These are phyloP conservation scores for Tenthredo livida DNA, from an alignment of 2,888 invertebrate genomes.

Conservation along the genomic window DNA sequence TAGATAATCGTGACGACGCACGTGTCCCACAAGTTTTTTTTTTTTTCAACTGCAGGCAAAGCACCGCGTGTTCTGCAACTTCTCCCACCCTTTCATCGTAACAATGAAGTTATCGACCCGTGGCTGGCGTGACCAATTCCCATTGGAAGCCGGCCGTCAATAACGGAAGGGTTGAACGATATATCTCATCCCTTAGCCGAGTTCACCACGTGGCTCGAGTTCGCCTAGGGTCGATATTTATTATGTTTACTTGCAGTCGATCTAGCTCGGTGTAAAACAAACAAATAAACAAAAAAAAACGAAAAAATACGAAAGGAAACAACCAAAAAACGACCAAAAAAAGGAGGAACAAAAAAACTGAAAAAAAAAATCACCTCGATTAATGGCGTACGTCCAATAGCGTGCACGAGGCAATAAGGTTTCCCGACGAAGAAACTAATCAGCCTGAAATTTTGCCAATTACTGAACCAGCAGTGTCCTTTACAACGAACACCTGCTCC, in stretches of 20 bases:
- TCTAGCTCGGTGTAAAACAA: neutral
- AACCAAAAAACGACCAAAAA: neutral
- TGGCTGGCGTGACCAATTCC: slow-evolving; percentile 67
- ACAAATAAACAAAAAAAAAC: neutral
- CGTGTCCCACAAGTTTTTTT: slow-evolving; percentile 5
- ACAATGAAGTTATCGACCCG: slow-evolving; percentile 69
- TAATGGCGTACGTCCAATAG: slow-evolving; percentile 42
- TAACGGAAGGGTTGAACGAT: slow-evolving; percentile 65
- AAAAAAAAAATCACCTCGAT: slow-evolving; percentile 7
- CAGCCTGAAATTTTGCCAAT: slow-evolving; percentile 39
- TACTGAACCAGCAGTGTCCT: slow-evolving; percentile 55
- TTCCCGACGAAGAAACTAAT: slow-evolving; percentile 37
- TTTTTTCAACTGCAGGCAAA: slow-evolving; percentile 19
- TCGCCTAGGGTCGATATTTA: slow-evolving; percentile 54
- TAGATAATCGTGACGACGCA: slow-evolving; percentile 6
- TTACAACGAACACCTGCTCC: slow-evolving; percentile 8
- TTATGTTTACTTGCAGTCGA: slow-evolving; percentile 45
- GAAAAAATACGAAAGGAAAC: neutral
- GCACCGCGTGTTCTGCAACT: slow-evolving; percentile 21
- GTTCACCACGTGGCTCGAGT: slow-evolving; percentile 50
- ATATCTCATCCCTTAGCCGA: slow-evolving; percentile 48
- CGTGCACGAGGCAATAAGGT: slow-evolving; percentile 35
- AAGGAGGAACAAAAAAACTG: neutral
- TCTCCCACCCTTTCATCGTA: slow-evolving; percentile 7
- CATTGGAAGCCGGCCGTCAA: slow-evolving; percentile 59